Evolutionary conservation across 2,888 invertebrate genomes (phyloP).

Genomic region (Siphlonurus alternatus): DNA sequence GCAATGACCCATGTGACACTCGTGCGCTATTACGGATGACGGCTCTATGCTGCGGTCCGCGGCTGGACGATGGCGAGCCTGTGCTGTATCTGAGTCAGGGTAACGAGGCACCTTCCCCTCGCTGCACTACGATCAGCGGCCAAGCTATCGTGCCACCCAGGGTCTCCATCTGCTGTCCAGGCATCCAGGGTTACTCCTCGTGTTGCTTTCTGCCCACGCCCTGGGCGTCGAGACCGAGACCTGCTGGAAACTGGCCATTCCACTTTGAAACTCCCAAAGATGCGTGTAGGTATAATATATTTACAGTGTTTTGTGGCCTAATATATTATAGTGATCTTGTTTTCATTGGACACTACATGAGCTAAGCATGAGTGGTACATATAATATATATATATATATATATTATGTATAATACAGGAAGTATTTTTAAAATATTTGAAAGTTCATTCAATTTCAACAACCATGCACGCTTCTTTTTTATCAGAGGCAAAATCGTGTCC

Average conservation of each 20-base stretch:
- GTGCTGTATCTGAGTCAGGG: neutral
- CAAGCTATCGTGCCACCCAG: neutral
- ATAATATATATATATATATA: too few relatives aligned
- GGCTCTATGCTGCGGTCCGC: neutral
- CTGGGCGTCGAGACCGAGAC: too few relatives aligned
- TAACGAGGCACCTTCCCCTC: neutral
- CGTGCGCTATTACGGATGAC: neutral
- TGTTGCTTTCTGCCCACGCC: neutral
- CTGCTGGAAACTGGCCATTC: neutral
- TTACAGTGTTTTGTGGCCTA: neutral
- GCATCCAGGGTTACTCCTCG: neutral
- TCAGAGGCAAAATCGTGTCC: too few relatives aligned
- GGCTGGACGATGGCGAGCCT: neutral
- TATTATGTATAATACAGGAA: too few relatives aligned
- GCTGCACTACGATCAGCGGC: neutral
- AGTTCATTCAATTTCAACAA: too few relatives aligned
- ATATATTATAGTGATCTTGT: neutral
- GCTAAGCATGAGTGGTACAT: too few relatives aligned
- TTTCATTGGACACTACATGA: too few relatives aligned
- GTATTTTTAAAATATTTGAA: too few relatives aligned
- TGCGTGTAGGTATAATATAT: neutral
- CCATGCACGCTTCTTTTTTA: too few relatives aligned
- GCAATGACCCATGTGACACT: neutral
- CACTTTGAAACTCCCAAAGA: neutral
- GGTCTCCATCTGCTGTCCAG: neutral